Evolutionary conservation across 2,113 vertebrate genomes (phyloP).

Genomic region (Leiothrix lutea): DNA sequence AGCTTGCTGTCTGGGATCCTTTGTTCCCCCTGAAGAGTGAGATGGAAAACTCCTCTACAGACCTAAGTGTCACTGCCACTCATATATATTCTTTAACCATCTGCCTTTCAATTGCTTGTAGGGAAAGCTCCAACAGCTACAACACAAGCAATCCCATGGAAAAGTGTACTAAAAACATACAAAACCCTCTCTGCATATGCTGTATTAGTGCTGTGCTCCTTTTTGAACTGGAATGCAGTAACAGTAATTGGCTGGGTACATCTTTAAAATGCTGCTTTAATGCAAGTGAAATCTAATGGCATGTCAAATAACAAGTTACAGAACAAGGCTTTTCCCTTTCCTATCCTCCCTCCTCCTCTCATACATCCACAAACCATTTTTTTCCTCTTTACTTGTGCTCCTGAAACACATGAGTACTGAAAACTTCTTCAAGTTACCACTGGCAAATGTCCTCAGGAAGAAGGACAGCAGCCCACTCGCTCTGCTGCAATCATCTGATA

Average conservation of each 20-base stretch:
- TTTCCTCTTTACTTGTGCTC: not conserved
- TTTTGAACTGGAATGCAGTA: not conserved
- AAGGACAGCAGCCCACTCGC: not conserved
- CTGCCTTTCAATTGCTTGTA: not conserved
- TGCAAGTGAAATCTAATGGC: not conserved
- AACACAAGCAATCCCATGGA: not conserved
- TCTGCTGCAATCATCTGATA: not conserved
- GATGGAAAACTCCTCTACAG: not conserved
- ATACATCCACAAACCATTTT: not conserved
- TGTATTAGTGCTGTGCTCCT: not conserved
- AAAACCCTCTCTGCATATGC: not conserved
- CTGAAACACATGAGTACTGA: fast-evolving
- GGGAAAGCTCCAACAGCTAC: not conserved
- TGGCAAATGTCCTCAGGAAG: not conserved
- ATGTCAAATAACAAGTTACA: not conserved
- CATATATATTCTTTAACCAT: not conserved
- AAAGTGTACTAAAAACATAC: not conserved
- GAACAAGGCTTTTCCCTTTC: not conserved
- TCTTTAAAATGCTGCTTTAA: not conserved
- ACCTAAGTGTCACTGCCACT: not conserved
- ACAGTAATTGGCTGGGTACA: not conserved
- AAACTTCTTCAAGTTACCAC: not conserved
- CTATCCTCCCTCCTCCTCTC: not conserved
- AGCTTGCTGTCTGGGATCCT: not conserved
- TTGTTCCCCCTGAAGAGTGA: not conserved